Conservation (phyloP, 2,797 vertebrate genomes). For the Chiroxiphia lanceolata region DNA sequence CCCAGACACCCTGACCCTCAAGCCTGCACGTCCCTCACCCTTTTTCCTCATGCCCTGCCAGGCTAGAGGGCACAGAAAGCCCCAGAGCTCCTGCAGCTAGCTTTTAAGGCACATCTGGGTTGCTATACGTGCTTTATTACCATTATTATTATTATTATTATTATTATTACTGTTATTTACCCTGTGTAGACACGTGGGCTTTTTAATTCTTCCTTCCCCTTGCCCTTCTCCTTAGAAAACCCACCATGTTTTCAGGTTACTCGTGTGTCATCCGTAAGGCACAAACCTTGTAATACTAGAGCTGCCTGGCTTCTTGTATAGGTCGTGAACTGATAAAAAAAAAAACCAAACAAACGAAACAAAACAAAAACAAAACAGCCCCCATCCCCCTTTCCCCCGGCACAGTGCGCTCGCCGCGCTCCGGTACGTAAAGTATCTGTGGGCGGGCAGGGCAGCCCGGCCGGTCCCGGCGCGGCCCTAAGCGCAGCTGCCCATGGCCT, state of each 20-base stretch:
- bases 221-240: neutral
- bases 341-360: neutral
- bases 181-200: slow-evolving; percentile 68
- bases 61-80: neutral
- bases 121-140: slow-evolving; percentile 44
- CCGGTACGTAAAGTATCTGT: neutral
- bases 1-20: neutral
- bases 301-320: slow-evolving; percentile 54
- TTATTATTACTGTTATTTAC: slow-evolving; percentile 51
- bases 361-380: neutral
- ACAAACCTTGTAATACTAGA: slow-evolving; percentile 69
- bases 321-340: neutral
- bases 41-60: neutral
- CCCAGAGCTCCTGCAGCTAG: slow-evolving; percentile 45
- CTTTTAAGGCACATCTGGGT: slow-evolving; percentile 74
- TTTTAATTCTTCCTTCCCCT: neutral
- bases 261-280: slow-evolving; percentile 71
- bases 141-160: slow-evolving; percentile 7
- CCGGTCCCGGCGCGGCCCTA: slow-evolving; percentile 60
- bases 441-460: neutral
- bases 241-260: slow-evolving; percentile 58
- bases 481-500: slow-evolving; percentile 90
- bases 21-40: neutral
- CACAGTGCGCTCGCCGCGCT: neutral
- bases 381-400: neutral